phyloP scores from a whole-genome alignment of 2,797 vertebrate species.

The Anomalospiza imberbis region DNA sequence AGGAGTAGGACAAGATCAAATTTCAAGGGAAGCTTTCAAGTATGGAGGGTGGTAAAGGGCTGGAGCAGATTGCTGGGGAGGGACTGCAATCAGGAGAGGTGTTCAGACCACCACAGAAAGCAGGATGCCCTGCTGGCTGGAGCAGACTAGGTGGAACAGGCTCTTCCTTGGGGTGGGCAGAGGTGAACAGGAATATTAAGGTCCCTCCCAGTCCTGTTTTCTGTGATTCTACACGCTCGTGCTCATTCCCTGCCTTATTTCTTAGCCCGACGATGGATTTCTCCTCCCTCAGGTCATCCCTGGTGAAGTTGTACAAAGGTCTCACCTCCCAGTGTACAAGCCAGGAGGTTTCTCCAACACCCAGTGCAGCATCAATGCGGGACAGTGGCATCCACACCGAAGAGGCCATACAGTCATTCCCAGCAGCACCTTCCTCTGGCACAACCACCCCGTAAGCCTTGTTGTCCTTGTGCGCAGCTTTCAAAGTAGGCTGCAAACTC shows the following conservation, averaged over 20 bases:
- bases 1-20: neutral
- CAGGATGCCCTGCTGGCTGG: neutral
- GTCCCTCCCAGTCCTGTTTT: conserved; percentile 30
- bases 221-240: conserved; percentile 26
- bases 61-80: neutral
- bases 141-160: neutral
- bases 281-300: conserved; percentile 81
- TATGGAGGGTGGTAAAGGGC: neutral
- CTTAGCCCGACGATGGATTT: conserved; percentile 59
- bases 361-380: conserved; percentile 68
- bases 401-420: conserved; percentile 75
- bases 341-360: conserved; percentile 74
- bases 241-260: conserved; percentile 59
- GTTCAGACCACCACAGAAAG: neutral
- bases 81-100: neutral
- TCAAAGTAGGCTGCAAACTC: neutral
- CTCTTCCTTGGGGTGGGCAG: neutral
- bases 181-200: neutral
- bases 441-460: conserved; percentile 76
- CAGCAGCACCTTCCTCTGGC: conserved; percentile 68
- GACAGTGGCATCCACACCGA: conserved; percentile 82
- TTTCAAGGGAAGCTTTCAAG: neutral
- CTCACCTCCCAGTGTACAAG: conserved; percentile 78
- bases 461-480: neutral
- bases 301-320: conserved; percentile 88